These are phyloP conservation scores for Parazoanthus atlanticus DNA, from an alignment of 92 coral and sea anemone genomes.

Conservation along the genomic window DNA sequence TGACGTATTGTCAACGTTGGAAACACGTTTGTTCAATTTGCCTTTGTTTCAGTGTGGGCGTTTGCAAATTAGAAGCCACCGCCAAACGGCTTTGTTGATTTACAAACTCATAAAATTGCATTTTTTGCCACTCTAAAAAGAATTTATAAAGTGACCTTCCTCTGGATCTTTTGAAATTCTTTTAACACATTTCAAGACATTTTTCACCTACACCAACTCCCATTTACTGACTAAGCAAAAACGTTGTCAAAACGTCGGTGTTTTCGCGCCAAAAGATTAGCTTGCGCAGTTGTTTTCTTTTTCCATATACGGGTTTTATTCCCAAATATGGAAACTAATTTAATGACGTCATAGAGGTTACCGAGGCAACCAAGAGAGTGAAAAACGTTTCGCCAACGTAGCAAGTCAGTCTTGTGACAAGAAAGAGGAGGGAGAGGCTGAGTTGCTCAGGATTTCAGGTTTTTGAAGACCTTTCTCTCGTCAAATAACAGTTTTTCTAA, in stretches of 20 bases:
- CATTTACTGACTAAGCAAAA: no score
- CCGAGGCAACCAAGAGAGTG: conserved; percentile 19
- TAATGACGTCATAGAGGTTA: conserved; percentile 33
- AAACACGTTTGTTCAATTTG: not conserved
- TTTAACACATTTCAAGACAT: no score
- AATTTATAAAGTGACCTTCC: no score
- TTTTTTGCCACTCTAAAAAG: no score
- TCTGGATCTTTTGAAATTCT: no score
- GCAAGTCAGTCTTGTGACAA: not conserved
- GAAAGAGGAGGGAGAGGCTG: not conserved
- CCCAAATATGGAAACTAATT: not conserved
- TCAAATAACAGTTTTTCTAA: not conserved
- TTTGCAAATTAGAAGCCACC: no score
- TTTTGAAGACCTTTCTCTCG: not conserved
- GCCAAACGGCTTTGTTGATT: no score
- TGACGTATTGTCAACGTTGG: conserved; percentile 43
- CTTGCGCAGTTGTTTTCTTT: not conserved
- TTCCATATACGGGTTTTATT: not conserved
- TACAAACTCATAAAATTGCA: no score
- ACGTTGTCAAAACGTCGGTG: conserved; percentile 5
- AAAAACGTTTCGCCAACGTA: conserved; percentile 42
- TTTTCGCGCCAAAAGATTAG: not conserved
- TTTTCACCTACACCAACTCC: no score
- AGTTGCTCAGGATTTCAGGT: not conserved
- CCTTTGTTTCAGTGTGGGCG: no score